A percentile compares a stretch with the other conserved stretches of the same genome.
These are phyloP conservation scores for Neelides folsomi DNA, from an alignment of 2,888 invertebrate genomes.

Conservation along the genomic window DNA sequence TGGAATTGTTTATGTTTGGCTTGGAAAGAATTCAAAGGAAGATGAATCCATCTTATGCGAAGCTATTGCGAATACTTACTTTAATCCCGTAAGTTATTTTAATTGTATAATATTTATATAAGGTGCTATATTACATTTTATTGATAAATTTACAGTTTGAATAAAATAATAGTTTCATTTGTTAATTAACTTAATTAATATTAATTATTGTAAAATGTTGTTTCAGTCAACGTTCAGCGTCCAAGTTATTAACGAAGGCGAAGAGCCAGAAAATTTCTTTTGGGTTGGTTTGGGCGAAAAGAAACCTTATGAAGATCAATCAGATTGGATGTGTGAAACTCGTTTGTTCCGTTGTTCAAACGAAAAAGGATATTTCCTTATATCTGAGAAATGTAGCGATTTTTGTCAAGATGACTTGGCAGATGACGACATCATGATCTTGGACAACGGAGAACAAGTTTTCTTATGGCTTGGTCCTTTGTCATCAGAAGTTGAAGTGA, in stretches of 20 bases:
- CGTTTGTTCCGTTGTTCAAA: slow-evolving; percentile 96
- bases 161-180: not conserved
- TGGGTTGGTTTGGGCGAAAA: slow-evolving; percentile 91
- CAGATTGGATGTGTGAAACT: slow-evolving; percentile 82
- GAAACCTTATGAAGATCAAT: slow-evolving; percentile 75
- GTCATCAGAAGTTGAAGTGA: slow-evolving; percentile 97
- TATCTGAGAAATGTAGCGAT: slow-evolving; percentile 96
- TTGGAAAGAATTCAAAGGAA: slow-evolving; percentile 68
- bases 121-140: not conserved
- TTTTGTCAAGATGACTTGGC: slow-evolving; percentile 98
- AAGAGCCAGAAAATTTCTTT: slow-evolving; percentile 96
- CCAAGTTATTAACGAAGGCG: slow-evolving; percentile 79
- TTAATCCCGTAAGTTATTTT: slow-evolving; percentile 42
- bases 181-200: too few relatives aligned
- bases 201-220: too few relatives aligned
- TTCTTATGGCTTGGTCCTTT: slow-evolving; percentile 95
- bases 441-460: slow-evolving; percentile 95
- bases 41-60: slow-evolving; percentile 75
- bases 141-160: not conserved
- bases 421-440: slow-evolving; percentile 98
- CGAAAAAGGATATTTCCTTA: slow-evolving; percentile 97
- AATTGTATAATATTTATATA: not conserved
- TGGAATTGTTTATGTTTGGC: slow-evolving; percentile 94
- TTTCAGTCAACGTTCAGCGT: slow-evolving; percentile 36
- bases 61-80: slow-evolving; percentile 59